phyloP scores from a whole-genome alignment of 2,797 vertebrate species.

The Pygocentrus nattereri region DNA sequence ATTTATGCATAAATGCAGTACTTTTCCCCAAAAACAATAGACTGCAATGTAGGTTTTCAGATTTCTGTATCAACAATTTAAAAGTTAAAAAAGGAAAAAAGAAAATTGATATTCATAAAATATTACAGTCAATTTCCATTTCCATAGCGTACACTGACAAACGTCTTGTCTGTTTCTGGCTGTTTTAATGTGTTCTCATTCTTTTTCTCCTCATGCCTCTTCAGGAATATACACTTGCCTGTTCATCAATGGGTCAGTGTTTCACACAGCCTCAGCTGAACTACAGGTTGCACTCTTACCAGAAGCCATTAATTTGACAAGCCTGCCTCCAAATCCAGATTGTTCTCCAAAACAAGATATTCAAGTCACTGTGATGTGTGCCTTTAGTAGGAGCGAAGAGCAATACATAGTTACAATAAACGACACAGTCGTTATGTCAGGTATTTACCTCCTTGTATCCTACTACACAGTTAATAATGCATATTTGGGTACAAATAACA shows the following conservation, averaged over 20 bases:
- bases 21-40: too few relatives aligned
- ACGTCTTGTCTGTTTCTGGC: too few relatives aligned
- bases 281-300: slow-evolving; percentile 71
- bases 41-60: too few relatives aligned
- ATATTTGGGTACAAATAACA: not conserved
- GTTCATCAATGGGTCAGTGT: slow-evolving; percentile 65
- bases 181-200: not conserved
- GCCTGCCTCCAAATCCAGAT: slow-evolving; percentile 55
- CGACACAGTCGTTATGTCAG: not conserved
- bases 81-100: too few relatives aligned
- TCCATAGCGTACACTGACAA: too few relatives aligned
- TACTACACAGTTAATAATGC: not conserved
- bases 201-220: not conserved
- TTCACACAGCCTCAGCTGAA: slow-evolving; percentile 53
- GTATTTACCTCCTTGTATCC: not conserved
- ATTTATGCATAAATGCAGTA: too few relatives aligned
- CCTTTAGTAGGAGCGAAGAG: slow-evolving; percentile 41
- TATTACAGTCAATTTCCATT: too few relatives aligned
- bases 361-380: not conserved
- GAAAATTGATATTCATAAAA: too few relatives aligned
- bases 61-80: too few relatives aligned
- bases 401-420: not conserved
- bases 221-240: slow-evolving; percentile 75
- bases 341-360: slow-evolving; percentile 53
- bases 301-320: slow-evolving; percentile 62